Evolutionary conservation across 2,797 vertebrate species (phyloP).

Genomic region (Amblyopsis hoosieri): DNA sequence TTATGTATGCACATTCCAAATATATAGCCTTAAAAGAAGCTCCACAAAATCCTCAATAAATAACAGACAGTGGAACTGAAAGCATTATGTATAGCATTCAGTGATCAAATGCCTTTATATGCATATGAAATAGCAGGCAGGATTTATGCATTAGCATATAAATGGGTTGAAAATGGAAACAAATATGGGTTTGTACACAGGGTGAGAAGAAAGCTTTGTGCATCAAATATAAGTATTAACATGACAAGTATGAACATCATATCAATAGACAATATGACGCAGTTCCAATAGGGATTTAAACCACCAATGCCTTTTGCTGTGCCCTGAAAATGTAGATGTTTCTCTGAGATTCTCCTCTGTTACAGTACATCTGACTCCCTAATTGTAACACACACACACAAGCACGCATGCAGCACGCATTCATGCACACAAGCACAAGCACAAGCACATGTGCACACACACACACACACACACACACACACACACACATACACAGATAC

Average conservation of each 20-base stretch:
- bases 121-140: slow-evolving; percentile 56
- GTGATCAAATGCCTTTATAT: slow-evolving; percentile 52
- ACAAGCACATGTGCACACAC: not conserved
- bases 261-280: slow-evolving; percentile 14
- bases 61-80: slow-evolving; percentile 42
- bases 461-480: not conserved
- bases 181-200: slow-evolving; percentile 44
- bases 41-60: slow-evolving; percentile 45
- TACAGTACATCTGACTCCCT: not conserved
- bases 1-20: slow-evolving; percentile 56
- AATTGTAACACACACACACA: not conserved
- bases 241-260: slow-evolving; percentile 6
- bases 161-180: slow-evolving; percentile 43
- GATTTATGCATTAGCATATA: slow-evolving; percentile 58
- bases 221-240: slow-evolving; percentile 18
- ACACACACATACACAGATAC: no score
- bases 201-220: slow-evolving; percentile 28
- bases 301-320: not conserved
- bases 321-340: slow-evolving; percentile 21
- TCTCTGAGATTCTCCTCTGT: not conserved
- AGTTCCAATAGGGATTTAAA: slow-evolving; percentile 9
- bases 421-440: not conserved
- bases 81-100: slow-evolving; percentile 32
- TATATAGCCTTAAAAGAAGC: slow-evolving; percentile 42
- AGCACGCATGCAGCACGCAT: not conserved